These are phyloP conservation scores for Amphiprion ocellaris DNA, from an alignment of 2,113 vertebrate genomes.

Conservation along the genomic window DNA sequence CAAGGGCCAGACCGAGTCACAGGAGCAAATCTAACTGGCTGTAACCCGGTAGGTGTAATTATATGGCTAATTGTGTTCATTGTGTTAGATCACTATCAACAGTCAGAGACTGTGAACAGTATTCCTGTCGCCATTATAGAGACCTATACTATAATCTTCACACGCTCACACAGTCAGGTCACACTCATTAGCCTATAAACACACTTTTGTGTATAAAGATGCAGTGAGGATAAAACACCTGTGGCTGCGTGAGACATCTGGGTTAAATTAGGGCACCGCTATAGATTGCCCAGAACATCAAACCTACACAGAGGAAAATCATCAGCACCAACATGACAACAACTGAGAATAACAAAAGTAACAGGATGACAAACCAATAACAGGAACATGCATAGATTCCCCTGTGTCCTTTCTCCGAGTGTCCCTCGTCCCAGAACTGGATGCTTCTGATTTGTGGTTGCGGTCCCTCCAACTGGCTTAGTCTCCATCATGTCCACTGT, in stretches of 20 bases:
- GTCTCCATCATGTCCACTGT: too few species aligned
- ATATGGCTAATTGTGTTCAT: constrained; percentile 45
- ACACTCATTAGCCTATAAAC: neutral
- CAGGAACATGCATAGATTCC: too few species aligned
- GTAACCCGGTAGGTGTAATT: constrained; percentile 7
- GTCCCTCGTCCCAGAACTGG: too few species aligned
- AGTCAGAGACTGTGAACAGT: neutral
- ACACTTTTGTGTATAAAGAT: neutral
- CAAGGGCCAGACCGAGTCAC: neutral
- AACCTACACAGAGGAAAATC: too few species aligned
- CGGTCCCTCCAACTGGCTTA: too few species aligned
- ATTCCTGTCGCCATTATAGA: neutral
- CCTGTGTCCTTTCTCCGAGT: too few species aligned
- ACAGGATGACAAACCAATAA: too few species aligned
- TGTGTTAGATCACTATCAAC: constrained; percentile 11
- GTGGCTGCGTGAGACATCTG: neutral
- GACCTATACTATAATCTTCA: constrained; percentile 8
- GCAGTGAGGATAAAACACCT: constrained; percentile 2
- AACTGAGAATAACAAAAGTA: too few species aligned
- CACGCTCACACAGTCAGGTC: neutral
- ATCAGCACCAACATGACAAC: too few species aligned
- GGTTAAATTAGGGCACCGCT: neutral
- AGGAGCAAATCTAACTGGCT: constrained; percentile 4
- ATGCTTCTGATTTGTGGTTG: too few species aligned
- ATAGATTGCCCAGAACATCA: neutral